phyloP scores from a whole-genome alignment of 30 jellyfish, hydroid and myxozoan species.

The Hydra vulgaris region DNA sequence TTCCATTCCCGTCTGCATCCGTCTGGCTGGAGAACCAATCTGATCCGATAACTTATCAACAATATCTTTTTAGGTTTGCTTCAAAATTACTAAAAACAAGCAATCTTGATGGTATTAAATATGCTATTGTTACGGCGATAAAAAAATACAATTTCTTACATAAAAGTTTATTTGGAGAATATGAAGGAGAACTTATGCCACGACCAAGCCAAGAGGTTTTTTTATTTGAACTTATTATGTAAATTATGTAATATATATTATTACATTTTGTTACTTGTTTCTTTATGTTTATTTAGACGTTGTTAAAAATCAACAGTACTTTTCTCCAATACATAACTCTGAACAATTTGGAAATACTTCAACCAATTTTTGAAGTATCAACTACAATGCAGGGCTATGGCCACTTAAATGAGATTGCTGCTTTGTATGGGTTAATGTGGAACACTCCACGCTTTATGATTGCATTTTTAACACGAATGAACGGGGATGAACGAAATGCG shows the following conservation, averaged over 20 bases:
- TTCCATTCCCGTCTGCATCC: constrained; percentile 51
- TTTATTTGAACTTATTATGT: not conserved
- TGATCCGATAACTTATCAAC: constrained; percentile 26
- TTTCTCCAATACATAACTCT: constrained; percentile 45
- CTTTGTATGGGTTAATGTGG: constrained; percentile 85
- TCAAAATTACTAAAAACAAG: constrained; percentile 29
- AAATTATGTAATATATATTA: not conserved
- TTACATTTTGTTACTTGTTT: not conserved
- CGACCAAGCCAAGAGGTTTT: constrained; percentile 42
- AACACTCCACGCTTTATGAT: constrained; percentile 72
- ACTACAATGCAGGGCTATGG: constrained; percentile 91
- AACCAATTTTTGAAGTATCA: constrained; percentile 50
- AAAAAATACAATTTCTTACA: constrained; percentile 33
- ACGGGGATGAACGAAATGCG: constrained; percentile 5
- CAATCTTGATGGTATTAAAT: constrained; percentile 6
- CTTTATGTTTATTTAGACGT: not conserved
- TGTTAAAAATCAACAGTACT: constrained; percentile 55
- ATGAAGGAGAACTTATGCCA: constrained; percentile 86
- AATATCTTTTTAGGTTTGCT: constrained; percentile 32
- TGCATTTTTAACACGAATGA: constrained; percentile 38
- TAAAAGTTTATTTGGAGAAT: constrained; percentile 46
- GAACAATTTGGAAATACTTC: constrained; percentile 34
- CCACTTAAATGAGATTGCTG: constrained; percentile 72
- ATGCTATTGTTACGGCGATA: constrained; percentile 27
- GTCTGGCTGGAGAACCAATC: constrained; percentile 44